Evolutionary conservation across 2,888 invertebrate genomes (phyloP).

Genomic region (Bembecia ichneumoniformis): DNA sequence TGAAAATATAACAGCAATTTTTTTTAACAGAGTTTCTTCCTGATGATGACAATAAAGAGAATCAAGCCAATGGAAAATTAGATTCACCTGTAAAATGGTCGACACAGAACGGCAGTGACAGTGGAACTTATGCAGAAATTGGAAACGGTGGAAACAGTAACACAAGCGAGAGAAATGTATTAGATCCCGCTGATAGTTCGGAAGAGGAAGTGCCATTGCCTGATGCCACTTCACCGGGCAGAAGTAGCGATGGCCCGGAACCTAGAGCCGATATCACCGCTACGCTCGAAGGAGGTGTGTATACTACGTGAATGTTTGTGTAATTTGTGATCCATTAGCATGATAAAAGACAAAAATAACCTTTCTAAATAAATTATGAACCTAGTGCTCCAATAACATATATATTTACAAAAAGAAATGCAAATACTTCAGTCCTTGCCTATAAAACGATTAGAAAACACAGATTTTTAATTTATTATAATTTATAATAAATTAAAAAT

Average conservation of each 20-base stretch:
- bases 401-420: too few relatives aligned
- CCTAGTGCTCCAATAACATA: too few relatives aligned
- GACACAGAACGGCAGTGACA: conserved; percentile 63
- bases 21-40: conserved; percentile 6
- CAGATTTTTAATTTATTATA: too few relatives aligned
- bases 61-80: conserved; percentile 62
- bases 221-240: conserved; percentile 60
- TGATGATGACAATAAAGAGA: conserved; percentile 68
- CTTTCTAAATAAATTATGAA: too few relatives aligned
- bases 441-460: too few relatives aligned
- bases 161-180: conserved; percentile 56
- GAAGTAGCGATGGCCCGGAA: conserved; percentile 65
- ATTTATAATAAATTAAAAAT: too few relatives aligned
- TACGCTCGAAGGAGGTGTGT: conserved; percentile 52
- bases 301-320: not conserved
- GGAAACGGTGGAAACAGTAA: conserved; percentile 58
- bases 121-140: conserved; percentile 67
- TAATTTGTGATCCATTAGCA: not conserved
- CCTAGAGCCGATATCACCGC: conserved; percentile 64
- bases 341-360: too few relatives aligned
- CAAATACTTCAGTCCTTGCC: too few relatives aligned
- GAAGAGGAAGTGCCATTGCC: conserved; percentile 63
- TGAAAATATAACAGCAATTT: not conserved
- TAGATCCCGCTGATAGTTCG: conserved; percentile 65
- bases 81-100: conserved; percentile 65